Base-by-base conservation (phyloP, 1,140 invertebrate species). In the Ceratina japonica region DNA sequence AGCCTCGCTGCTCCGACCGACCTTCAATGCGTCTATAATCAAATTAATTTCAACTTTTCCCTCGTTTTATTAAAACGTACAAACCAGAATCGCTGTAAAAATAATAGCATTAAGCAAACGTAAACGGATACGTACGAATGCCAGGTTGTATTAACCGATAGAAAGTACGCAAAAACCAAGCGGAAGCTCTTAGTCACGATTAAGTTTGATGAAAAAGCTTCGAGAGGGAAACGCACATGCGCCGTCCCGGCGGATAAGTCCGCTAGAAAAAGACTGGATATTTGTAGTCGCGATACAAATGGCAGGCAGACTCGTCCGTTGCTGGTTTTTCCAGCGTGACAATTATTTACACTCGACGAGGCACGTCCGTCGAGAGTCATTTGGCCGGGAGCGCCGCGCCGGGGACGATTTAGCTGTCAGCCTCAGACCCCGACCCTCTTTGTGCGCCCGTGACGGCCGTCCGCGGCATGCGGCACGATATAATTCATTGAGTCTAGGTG, bases 401-500 rank as follows among this genome's bases (percentile, higher is more conserved):
- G 61, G 31, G 75, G 37, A 58, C 75, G 61, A 72, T 78, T 78
- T 72, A 72, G 51, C 69, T 78, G 75, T 78, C 69, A 78, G 75
- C 15, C 18, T 72, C 75, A 72, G 75, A 27, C n/a, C 5, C 49
- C 37, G 37, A 44, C 8, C 59, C 68, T 68, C 54, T 72, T 70
- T 71, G 44, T 54, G 56, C 61, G 10, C 27, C 68, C 7, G 5
- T 44, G 68, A 71, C 31, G 20, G 51, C 59, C 31, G 59, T 64
- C 27, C 68, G 51, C 5, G 51, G 31, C 68, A 24, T 20, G 16
- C 31, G 22, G 22, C 69, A 27, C 68, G 18, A 72, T 78, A 78
- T 78, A 78, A 78, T 64, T 78, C 75, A 64, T 78, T 63, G 75
- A 63, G 63, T 78, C 22, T 56, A 64, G 68, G 69, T 78, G 68